These are phyloP conservation scores for Araneus ventricosus DNA, from an alignment of 1,140 invertebrate species.

Conservation along the genomic window DNA sequence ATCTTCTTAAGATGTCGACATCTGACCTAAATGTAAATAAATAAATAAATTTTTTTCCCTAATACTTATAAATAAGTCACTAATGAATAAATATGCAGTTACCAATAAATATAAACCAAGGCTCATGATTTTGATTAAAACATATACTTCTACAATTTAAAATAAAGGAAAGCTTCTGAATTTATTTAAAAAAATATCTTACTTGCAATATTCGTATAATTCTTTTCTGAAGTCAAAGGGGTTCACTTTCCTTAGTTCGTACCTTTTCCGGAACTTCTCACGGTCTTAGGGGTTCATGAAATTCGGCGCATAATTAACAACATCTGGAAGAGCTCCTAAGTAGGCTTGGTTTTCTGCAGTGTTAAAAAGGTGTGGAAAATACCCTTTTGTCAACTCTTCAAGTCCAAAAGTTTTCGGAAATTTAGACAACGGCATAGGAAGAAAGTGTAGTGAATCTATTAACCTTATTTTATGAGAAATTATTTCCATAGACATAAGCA, in stretches of 20 bases:
- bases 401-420: too few relatives aligned
- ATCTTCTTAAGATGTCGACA: constrained; percentile 6
- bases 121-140: background rate
- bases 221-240: background rate
- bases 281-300: background rate
- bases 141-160: background rate
- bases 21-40: constrained; percentile 11
- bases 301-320: background rate
- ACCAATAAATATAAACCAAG: background rate
- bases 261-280: background rate
- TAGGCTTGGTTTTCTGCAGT: too few relatives aligned
- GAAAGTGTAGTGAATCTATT: too few relatives aligned
- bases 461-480: too few relatives aligned
- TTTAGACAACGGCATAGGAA: too few relatives aligned
- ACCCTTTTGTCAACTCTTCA: too few relatives aligned
- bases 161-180: background rate
- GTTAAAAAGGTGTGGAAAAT: too few relatives aligned
- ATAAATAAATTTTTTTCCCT: too few relatives aligned
- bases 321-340: background rate
- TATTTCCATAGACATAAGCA: too few relatives aligned
- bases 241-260: background rate
- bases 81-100: background rate
- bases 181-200: background rate
- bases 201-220: background rate
- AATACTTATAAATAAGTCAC: background rate